Evolutionary conservation across 2,797 vertebrate genomes (phyloP).

Genomic region (Acanthopagrus latus): DNA sequence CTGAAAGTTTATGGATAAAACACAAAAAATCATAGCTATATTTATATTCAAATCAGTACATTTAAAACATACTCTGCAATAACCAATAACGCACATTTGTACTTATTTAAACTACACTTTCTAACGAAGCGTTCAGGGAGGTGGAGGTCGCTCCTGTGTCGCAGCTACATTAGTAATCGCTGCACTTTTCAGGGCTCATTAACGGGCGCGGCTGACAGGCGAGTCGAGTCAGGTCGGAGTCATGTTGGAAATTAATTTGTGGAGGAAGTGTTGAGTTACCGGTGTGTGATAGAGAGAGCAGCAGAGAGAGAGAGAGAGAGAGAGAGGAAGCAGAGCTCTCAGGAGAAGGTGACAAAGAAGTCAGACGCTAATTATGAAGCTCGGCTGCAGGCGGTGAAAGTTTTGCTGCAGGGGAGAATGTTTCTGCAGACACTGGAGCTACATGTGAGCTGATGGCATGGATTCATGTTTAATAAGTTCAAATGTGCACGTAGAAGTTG

Average conservation of each 20-base stretch:
- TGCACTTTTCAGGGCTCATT: constrained; percentile 63
- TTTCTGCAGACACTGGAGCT: background rate
- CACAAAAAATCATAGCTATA: no score
- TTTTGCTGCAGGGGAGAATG: constrained; percentile 36
- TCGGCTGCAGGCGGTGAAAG: background rate
- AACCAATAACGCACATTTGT: no score
- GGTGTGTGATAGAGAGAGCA: constrained; percentile 6
- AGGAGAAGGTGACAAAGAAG: constrained; percentile 42
- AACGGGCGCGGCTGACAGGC: constrained; percentile 61
- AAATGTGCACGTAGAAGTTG: background rate
- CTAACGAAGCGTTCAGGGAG: constrained; percentile 4
- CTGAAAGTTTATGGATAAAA: no score
- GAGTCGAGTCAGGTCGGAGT: constrained; percentile 69
- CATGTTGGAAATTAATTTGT: constrained; percentile 72
- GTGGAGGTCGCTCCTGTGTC: constrained; percentile 14
- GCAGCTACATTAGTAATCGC: constrained; percentile 39
- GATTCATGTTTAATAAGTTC: constrained; percentile 11
- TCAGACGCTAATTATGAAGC: constrained; percentile 43
- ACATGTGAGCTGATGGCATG: background rate
- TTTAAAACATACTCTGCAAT: no score
- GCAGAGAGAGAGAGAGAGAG: background rate
- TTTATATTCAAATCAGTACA: no score
- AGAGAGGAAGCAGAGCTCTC: background rate
- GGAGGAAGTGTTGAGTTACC: constrained; percentile 47
- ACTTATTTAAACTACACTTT: no score